phyloP scores from a whole-genome alignment of 2,888 invertebrate genomes.

The Papilio elwesi region DNA sequence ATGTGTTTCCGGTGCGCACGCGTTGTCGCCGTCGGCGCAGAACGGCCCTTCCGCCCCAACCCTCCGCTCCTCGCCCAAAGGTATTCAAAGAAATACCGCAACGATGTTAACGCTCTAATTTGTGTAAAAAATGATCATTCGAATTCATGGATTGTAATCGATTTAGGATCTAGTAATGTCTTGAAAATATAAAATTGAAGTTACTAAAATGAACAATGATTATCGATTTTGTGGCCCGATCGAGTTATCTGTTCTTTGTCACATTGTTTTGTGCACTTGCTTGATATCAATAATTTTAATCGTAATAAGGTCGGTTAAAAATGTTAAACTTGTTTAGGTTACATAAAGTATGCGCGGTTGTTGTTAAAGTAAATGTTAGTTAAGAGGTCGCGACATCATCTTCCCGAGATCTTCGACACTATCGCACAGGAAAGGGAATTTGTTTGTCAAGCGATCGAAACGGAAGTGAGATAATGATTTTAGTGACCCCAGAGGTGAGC shows the following conservation, averaged over 20 bases:
- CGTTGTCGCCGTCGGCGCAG: slow-evolving; percentile 59
- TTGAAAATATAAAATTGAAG: neutral
- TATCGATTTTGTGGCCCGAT: too few relatives aligned
- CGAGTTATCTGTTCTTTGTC: too few relatives aligned
- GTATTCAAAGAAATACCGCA: slow-evolving; percentile 62
- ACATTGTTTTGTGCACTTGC: too few relatives aligned
- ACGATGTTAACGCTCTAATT: slow-evolving; percentile 1
- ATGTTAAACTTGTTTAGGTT: too few relatives aligned
- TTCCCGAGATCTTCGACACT: slow-evolving; percentile 28
- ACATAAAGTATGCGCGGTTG: neutral
- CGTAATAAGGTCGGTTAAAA: too few relatives aligned
- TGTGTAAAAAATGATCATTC: neutral
- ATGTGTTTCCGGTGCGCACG: slow-evolving; percentile 78
- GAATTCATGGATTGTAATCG: too few relatives aligned
- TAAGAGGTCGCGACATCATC: slow-evolving; percentile 15
- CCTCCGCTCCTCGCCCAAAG: slow-evolving; percentile 67
- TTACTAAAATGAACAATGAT: too few relatives aligned
- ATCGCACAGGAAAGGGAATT: slow-evolving; percentile 41
- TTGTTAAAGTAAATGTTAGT: neutral
- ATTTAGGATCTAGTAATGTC: neutral
- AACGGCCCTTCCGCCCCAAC: slow-evolving; percentile 80
- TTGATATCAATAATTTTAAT: too few relatives aligned
- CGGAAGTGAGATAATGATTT: slow-evolving; percentile 79
- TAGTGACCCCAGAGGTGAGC: slow-evolving; percentile 75
- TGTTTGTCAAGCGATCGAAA: slow-evolving; percentile 52